Evolutionary conservation across 2,797 vertebrate species (phyloP), one percentile per base, ranked within the genome.

Genomic region (Sciaenops ocellatus): DNA sequence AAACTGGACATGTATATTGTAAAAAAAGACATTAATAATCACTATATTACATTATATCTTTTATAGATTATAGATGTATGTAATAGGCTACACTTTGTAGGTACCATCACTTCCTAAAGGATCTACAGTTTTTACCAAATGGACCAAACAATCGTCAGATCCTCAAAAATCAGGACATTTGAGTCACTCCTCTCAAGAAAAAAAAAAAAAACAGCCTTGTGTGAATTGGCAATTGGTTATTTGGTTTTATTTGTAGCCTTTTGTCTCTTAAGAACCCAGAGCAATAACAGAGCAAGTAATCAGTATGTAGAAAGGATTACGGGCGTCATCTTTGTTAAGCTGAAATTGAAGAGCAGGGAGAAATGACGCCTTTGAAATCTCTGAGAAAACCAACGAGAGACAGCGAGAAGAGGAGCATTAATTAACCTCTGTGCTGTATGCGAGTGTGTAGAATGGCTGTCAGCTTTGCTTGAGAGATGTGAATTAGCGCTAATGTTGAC

Each of bases 321-420:
- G 82, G 71, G 51, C 69, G 76, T 64, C 24, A 46, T 26, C 59
- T 78, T 79, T 82, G 75, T 87, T 78, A 64, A 68, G 54, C 63
- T 78, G 61, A 71, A 75, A 78, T 46, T 65, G 80, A 74, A 73
- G 69, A 47, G 76, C 9, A 38, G 28, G 38, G 73, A 79, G 84
- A 78, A 88, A 64, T 30, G 80, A 72, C n/a, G 64, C 57, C 83
- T 89, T 82, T 89, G 80, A 93, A 89, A 86, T 88, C 59, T 70
- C 71, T 48, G 56, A 56, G 74, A 87, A 84, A 84, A 85, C 28
- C 30, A 66, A 17, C 69, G 50, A 52, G 51, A 57, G 55, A 54
- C 70, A 69, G 26, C 47, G 48, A 74, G 77, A 75, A 22, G 16
- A 30, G 76, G 60, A 69, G 78, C 77, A 74, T 88, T 88, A 85